Base-by-base conservation (phyloP, 1,140 invertebrate genomes). In the Drosophila micromelanica region DNA sequence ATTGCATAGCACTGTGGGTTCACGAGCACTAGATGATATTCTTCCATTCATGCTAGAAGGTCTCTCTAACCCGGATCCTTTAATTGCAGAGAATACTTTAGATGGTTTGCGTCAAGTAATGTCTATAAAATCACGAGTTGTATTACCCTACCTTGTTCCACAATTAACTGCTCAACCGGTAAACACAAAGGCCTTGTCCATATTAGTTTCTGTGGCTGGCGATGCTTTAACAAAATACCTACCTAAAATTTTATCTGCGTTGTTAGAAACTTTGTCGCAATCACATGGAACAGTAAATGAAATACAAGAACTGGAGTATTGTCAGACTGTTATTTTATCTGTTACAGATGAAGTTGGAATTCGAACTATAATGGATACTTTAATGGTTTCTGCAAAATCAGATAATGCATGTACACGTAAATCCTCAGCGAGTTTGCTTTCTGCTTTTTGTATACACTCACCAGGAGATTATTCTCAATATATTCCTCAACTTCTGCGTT, bases 91-190 rank as follows among this genome's bases (percentile, higher is more conserved):
- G 89, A 96, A 96, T 86, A 97, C 98, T 1, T 93, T 99, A 54
- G 98, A 99, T 93, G 98, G 98, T 42, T 93, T 99, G 57, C 95
- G 97, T 62, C 98, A 99, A 95, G 97, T 99, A 5, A 99, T 99
- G 97, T 96, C 97, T 11, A 97, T 99, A 40, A 99, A 99, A 93
- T 98, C 98, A 7, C 94, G 97, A 74, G 98, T 98, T 0, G 98
- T 99, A 30, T 92, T 99, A 64, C 98, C 98, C 2, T 99, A 99
- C 92, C 93, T 99, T 46, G 96, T 99, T 48, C 98, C 98, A 12
- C 98, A 99, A 93, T 93, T 99, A 73, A 99, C 97, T 3, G 94
- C 95, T 20, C 95, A 96, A 13, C 96, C 95, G 49, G 96, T 97
- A 6, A 99, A 99, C 93, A 98, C 97, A 2, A 97, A 97, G 93